These are phyloP conservation scores for Gopherus flavomarginatus DNA, from an alignment of 2,113 vertebrate species.

Conservation along the genomic window DNA sequence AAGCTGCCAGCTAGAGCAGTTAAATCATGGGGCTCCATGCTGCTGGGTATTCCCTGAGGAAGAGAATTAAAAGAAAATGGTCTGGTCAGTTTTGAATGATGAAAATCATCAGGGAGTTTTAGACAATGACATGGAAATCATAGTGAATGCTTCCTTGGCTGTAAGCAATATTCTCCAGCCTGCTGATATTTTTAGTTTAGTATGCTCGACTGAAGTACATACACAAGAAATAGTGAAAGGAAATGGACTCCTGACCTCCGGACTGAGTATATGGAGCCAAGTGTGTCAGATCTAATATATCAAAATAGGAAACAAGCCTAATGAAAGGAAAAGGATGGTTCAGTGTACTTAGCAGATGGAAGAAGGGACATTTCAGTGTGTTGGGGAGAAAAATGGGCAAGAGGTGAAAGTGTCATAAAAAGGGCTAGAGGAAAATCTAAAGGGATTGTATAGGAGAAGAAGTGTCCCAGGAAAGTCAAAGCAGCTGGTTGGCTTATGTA, in stretches of 20 bases:
- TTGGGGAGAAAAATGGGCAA: neutral
- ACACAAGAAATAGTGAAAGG: neutral
- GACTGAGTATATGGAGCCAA: neutral
- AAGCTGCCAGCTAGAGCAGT: neutral
- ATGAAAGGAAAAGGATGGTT: neutral
- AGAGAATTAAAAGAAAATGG: neutral
- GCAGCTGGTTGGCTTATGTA: neutral
- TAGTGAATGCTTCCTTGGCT: neutral
- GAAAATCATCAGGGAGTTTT: neutral
- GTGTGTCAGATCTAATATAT: neutral
- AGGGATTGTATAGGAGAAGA: neutral
- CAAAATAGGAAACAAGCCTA: neutral
- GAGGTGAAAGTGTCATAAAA: neutral
- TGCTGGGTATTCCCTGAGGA: neutral
- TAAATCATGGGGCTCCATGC: neutral
- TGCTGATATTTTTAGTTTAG: neutral
- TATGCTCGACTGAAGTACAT: neutral
- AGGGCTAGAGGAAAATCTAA: neutral
- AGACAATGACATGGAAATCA: neutral
- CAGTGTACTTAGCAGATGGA: neutral
- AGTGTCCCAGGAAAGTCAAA: neutral
- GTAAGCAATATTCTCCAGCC: neutral
- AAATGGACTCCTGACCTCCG: neutral
- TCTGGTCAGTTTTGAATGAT: slow-evolving; percentile 12
- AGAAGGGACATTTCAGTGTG: neutral